Base-by-base conservation (phyloP, 92 coral and sea anemone genomes). In the Desmophyllum pertusum region DNA sequence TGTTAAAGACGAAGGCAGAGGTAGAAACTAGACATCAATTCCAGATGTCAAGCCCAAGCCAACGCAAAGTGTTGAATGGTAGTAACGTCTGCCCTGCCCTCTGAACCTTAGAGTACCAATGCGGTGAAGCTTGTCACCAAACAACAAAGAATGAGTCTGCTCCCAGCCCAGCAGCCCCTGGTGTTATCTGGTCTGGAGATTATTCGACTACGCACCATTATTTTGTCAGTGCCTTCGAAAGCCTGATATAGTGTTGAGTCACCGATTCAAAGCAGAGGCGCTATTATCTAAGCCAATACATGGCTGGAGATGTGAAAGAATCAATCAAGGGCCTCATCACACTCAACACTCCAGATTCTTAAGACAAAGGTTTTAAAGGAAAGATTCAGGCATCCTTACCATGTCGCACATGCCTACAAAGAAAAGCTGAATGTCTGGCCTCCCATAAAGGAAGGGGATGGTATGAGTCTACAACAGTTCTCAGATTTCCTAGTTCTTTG, bases 371-470 rank as follows among this genome's bases (percentile, higher is more conserved):
- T 81, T 21, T 70, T 87, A 50, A 81, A 81, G 38, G 78, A 87
- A 66, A 83, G 90, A 70, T 87, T 87, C 53, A 84, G 87, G 5
- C 87, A 87, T 76, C 83, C 83, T 75, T 81, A 81, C 50, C 90
- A 71, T 37, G 80, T 88, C 29, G 81, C 84, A 31, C 87, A 88
- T 57, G 87, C 87, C 33, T 88, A 82, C 36, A 76, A 88, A 53
- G 83, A 82, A 18, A 74, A 55, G 29, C 64, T 83, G 55, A 86
- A 53, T 14, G 69, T 29, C 21, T 88, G 91, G 88, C 75, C 84
- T 38, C 80, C 88, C 15, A 76, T 88, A 31, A 62, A 42, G n/a
- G n/a, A n/a, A 62, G 77, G 79, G 33, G 84, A 70, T 43, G 73
- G 85, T 42, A 41, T 52, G 25, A 15, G 68, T 27, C 70, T 88